phyloP scores from a whole-genome alignment of 2,113 vertebrate species.

The Callorhinus ursinus region DNA sequence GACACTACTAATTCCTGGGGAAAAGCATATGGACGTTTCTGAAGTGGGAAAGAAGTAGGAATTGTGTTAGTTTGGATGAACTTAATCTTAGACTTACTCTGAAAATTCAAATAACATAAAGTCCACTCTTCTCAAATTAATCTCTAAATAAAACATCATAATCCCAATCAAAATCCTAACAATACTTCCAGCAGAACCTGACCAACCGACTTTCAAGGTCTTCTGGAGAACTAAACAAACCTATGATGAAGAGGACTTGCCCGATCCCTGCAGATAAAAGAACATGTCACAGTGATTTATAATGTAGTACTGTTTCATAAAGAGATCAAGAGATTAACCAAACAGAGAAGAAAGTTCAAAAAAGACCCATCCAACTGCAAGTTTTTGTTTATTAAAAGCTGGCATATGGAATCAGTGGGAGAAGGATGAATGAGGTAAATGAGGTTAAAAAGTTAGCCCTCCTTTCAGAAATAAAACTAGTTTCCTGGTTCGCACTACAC shows the following conservation, averaged over 20 bases:
- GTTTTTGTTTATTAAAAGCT: not conserved
- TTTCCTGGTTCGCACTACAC: not conserved
- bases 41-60: not conserved
- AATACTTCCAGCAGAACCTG: not conserved
- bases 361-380: not conserved
- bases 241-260: not conserved
- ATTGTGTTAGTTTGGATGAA: not conserved
- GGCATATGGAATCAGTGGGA: not conserved
- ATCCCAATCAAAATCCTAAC: not conserved
- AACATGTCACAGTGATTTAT: not conserved
- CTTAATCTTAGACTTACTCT: not conserved
- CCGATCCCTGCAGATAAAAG: not conserved
- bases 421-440: not conserved
- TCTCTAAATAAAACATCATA: not conserved
- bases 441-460: not conserved
- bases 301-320: not conserved
- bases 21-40: not conserved
- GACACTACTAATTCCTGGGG: not conserved
- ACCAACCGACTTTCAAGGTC: not conserved
- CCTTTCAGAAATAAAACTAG: not conserved
- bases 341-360: not conserved
- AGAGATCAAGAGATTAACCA: conserved; percentile 25
- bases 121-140: not conserved
- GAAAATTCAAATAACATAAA: not conserved
- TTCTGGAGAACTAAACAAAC: not conserved